Evolutionary conservation across 2,113 vertebrate genomes (phyloP).

Genomic region (Hippocampus zosterae): DNA sequence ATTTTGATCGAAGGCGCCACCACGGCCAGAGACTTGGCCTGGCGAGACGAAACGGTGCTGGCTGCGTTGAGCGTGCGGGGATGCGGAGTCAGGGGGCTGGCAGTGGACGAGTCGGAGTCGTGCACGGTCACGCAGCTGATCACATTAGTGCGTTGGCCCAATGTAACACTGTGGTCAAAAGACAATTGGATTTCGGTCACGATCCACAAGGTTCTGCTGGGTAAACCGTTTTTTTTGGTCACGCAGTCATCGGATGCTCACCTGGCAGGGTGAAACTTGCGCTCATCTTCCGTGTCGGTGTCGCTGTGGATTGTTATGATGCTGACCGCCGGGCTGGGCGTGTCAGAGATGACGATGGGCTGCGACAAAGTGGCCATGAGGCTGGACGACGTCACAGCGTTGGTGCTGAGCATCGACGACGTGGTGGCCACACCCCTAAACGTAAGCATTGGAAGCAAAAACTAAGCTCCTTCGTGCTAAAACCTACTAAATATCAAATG

Average conservation of each 20-base stretch:
- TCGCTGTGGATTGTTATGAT: constrained; percentile 99
- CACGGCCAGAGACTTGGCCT: constrained; percentile 80
- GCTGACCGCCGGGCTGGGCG: constrained; percentile 93
- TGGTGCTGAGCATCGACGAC: constrained; percentile 69
- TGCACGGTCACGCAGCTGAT: constrained; percentile 99
- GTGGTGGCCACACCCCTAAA: constrained; percentile 63
- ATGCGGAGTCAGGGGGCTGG: constrained; percentile 82
- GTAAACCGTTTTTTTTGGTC: neutral
- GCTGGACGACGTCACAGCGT: constrained; percentile 53
- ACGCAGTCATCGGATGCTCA: constrained; percentile 42
- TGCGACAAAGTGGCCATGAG: constrained; percentile 72
- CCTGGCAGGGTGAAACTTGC: constrained; percentile 92
- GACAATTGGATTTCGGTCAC: neutral
- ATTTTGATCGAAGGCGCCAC: constrained; percentile 85
- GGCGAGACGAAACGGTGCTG: constrained; percentile 67
- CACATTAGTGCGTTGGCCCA: constrained; percentile 93
- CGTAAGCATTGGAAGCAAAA: neutral
- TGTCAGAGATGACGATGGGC: constrained; percentile 95
- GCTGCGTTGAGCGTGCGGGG: constrained; percentile 71
- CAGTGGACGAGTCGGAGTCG: constrained; percentile 91
- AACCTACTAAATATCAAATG: neutral
- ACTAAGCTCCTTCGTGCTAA: neutral
- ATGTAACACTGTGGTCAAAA: constrained; percentile 37
- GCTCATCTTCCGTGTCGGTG: constrained; percentile 94
- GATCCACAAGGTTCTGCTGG: neutral